Evolutionary conservation across 2,113 vertebrate species (phyloP).

Genomic region (Nothocercus julius): DNA sequence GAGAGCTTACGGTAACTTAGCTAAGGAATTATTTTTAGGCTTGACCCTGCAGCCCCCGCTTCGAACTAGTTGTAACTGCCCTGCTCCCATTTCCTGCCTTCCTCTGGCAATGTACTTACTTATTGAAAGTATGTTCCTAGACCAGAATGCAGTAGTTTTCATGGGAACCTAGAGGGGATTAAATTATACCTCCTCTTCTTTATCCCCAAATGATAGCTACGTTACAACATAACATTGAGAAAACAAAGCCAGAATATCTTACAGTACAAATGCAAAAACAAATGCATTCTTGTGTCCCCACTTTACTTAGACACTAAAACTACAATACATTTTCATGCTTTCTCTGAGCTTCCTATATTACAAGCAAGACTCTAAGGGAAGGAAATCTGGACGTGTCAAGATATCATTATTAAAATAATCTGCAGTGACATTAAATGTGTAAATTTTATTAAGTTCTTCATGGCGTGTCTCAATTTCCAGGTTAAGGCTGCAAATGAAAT

Average conservation of each 20-base stretch:
- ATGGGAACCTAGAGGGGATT: neutral
- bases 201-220: neutral
- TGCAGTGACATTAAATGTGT: neutral
- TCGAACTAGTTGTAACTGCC: neutral
- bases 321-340: neutral
- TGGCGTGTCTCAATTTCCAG: neutral
- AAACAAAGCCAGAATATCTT: neutral
- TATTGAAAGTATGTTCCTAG: neutral
- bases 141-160: neutral
- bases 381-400: neutral
- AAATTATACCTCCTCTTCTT: neutral
- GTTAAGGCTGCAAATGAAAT: slow-evolving; percentile 2
- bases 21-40: neutral
- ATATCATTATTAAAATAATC: neutral
- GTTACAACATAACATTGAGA: neutral
- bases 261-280: neutral
- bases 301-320: neutral
- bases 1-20: neutral
- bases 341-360: neutral
- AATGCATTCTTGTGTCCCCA: neutral
- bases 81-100: neutral
- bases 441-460: neutral
- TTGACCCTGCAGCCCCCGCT: neutral
- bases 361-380: neutral
- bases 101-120: neutral